These are phyloP conservation scores for Chirona hameri DNA, from an alignment of 2,888 invertebrate species.

Conservation along the genomic window DNA sequence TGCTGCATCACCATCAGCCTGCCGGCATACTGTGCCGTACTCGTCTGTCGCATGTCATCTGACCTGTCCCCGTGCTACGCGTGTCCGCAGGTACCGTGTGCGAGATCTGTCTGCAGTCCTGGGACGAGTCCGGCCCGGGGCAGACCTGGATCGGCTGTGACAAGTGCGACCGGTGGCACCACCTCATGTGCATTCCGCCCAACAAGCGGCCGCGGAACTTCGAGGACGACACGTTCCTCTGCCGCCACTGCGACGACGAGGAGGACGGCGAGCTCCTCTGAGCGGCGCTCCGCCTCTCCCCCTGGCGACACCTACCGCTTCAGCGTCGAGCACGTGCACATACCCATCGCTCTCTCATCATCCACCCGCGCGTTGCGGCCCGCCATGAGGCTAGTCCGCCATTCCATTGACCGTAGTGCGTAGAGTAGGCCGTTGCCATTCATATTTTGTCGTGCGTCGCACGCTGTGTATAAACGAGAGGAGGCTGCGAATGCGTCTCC, in stretches of 20 bases:
- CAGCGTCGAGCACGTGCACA: not conserved
- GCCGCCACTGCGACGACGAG: constrained; percentile 28
- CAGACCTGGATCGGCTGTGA: constrained; percentile 30
- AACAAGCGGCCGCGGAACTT: constrained; percentile 30
- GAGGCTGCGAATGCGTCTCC: not conserved
- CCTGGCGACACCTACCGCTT: not conserved
- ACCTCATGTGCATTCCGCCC: constrained; percentile 26
- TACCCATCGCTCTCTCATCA: not conserved
- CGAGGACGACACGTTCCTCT: constrained; percentile 30
- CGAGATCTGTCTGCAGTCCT: constrained; percentile 29
- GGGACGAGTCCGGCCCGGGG: constrained; percentile 27
- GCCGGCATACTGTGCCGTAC: too few species aligned
- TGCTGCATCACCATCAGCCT: too few species aligned
- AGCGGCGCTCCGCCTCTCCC: not conserved
- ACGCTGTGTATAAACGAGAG: not conserved
- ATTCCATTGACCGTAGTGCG: constrained; percentile 22
- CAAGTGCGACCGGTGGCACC: constrained; percentile 28
- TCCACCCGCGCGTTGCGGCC: not conserved
- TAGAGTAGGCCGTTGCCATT: constrained; percentile 27
- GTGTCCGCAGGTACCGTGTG: constrained; percentile 23
- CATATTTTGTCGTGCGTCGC: not conserved
- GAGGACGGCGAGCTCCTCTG: constrained; percentile 2
- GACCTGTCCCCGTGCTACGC: too few species aligned
- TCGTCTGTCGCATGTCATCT: too few species aligned
- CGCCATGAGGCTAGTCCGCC: not conserved